Conservation (phyloP, 2,888 invertebrate genomes). For the Trissoscelio sp. region DNA sequence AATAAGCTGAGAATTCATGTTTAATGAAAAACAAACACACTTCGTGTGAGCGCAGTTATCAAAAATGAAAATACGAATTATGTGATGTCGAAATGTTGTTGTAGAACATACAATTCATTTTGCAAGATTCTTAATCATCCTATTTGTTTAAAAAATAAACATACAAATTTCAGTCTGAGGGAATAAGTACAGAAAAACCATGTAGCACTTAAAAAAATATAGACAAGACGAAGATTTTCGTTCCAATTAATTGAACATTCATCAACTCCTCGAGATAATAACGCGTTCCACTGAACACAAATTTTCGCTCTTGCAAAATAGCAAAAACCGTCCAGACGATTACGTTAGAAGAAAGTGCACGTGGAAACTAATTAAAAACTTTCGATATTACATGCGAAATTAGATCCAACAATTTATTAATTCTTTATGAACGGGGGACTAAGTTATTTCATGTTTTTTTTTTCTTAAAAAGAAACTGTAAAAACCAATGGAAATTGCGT, state of each 20-base stretch:
- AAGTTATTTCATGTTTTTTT: too few relatives aligned
- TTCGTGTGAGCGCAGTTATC: neutral
- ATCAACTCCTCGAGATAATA: neutral
- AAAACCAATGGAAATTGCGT: neutral
- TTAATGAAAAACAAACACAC: conserved; percentile 5
- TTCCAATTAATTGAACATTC: conserved; percentile 19
- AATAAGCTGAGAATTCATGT: neutral
- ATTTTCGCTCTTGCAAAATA: conserved; percentile 2
- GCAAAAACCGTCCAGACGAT: neutral
- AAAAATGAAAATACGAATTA: neutral
- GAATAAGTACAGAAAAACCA: neutral
- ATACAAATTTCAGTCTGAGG: neutral
- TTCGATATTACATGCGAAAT: conserved; percentile 16
- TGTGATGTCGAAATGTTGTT: conserved; percentile 4
- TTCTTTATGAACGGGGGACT: neutral
- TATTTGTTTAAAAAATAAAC: neutral
- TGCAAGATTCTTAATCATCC: neutral
- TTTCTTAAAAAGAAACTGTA: too few relatives aligned
- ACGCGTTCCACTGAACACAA: neutral
- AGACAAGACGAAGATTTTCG: neutral
- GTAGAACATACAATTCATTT: neutral
- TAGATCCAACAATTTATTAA: conserved; percentile 11
- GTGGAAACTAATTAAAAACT: conserved; percentile 16
- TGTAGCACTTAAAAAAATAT: too few relatives aligned
- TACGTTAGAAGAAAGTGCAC: neutral